Evolutionary conservation across 1,140 invertebrate species (phyloP).

Genomic region (Capitella teleta): DNA sequence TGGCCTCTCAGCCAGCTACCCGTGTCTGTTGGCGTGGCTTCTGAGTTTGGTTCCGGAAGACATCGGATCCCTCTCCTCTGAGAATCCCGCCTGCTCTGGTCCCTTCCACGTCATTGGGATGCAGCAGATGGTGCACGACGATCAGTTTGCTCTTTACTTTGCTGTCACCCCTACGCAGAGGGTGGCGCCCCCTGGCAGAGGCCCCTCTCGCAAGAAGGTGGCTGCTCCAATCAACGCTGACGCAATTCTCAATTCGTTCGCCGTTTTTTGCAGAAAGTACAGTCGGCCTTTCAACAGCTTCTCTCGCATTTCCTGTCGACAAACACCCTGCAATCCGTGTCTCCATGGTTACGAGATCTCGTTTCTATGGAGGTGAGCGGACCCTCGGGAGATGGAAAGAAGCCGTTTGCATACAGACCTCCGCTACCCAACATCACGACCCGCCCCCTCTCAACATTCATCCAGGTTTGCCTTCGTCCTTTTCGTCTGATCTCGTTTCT

Average conservation of each 20-base stretch:
- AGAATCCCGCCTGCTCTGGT: not conserved
- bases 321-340: constrained; percentile 27
- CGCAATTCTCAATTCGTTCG: constrained; percentile 2
- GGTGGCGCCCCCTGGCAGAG: too few relatives aligned
- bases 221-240: constrained; percentile 15
- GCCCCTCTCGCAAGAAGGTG: too few relatives aligned
- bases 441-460: constrained; percentile 32
- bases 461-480: constrained; percentile 19
- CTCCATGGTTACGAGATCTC: constrained; percentile 26
- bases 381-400: not conserved
- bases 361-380: constrained; percentile 19
- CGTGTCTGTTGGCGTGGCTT: constrained; percentile 30
- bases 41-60: constrained; percentile 29
- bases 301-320: constrained; percentile 27
- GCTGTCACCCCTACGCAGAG: constrained; percentile 19
- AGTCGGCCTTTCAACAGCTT: constrained; percentile 24
- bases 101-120: constrained; percentile 36
- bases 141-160: constrained; percentile 25
- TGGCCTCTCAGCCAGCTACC: constrained; percentile 32
- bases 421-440: constrained; percentile 28
- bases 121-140: constrained; percentile 31
- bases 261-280: constrained; percentile 11
- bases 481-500: not conserved
- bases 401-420: constrained; percentile 19
- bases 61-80: constrained; percentile 19